These are phyloP conservation scores for Aramus guarauna DNA, from an alignment of 2,113 vertebrate species.

Conservation along the genomic window DNA sequence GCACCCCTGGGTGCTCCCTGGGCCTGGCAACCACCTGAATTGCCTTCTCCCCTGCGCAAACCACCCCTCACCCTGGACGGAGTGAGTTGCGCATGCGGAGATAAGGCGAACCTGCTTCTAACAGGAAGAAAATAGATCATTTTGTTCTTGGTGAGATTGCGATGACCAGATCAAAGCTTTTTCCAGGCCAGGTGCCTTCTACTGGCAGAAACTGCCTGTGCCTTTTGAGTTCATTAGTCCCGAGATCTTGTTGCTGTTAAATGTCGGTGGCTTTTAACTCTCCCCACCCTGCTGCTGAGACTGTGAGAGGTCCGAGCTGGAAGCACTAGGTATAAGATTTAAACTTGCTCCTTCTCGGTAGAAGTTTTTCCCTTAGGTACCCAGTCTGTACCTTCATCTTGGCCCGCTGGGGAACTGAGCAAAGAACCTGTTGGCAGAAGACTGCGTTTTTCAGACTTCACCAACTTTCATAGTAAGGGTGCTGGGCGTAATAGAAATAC, in stretches of 20 bases:
- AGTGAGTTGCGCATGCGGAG: rapidly evolving
- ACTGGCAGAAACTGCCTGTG: not conserved
- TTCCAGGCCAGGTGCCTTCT: not conserved
- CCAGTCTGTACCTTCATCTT: not conserved
- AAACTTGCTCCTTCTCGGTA: not conserved
- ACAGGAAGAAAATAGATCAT: not conserved
- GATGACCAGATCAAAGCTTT: not conserved
- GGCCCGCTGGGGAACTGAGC: rapidly evolving
- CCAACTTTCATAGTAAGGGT: rapidly evolving
- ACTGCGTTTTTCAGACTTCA: rapidly evolving
- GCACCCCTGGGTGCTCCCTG: not conserved
- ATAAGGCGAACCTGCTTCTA: not conserved
- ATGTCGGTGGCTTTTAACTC: rapidly evolving
- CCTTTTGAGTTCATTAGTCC: not conserved
- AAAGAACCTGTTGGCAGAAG: not conserved
- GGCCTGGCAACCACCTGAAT: not conserved
- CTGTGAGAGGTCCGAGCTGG: not conserved
- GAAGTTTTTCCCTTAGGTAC: not conserved
- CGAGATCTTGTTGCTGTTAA: not conserved
- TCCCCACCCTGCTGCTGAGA: not conserved
- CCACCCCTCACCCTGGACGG: not conserved
- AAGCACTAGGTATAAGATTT: not conserved
- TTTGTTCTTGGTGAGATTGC: not conserved
- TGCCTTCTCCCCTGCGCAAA: not conserved
- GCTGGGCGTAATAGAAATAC: not conserved